These are phyloP conservation scores for Yoshiicerus persimilis DNA, from an alignment of 1,140 invertebrate genomes.

Conservation along the genomic window DNA sequence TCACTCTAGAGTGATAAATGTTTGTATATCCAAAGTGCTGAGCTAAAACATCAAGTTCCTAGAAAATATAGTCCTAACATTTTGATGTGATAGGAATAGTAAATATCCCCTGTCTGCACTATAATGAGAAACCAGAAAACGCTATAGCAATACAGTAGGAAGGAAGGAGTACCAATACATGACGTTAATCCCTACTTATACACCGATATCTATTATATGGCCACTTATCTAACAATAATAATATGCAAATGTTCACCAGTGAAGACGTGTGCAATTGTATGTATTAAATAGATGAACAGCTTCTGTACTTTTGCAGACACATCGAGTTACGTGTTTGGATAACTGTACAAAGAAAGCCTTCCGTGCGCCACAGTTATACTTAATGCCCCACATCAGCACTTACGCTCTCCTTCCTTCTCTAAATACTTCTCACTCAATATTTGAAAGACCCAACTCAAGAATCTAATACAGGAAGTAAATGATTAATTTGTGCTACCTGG, in stretches of 20 bases:
- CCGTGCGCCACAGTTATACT: not conserved
- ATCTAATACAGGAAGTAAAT: not conserved
- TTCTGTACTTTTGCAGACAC: not conserved
- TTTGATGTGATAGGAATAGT: slow-evolving; percentile 31
- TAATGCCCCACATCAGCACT: not conserved
- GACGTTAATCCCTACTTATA: not conserved
- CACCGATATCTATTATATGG: too few relatives aligned
- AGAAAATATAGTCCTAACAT: slow-evolving; percentile 35
- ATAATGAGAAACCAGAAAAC: not conserved
- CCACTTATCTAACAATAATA: not conserved
- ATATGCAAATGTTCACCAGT: not conserved
- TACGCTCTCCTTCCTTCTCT: not conserved
- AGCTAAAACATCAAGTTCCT: slow-evolving; percentile 37
- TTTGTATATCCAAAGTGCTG: slow-evolving; percentile 39
- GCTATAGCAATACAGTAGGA: not conserved
- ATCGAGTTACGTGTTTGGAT: not conserved
- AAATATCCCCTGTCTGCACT: not conserved
- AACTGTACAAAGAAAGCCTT: not conserved
- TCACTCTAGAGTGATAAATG: slow-evolving; percentile 44
- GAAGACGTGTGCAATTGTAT: not conserved
- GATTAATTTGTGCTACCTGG: not conserved
- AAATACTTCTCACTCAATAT: not conserved
- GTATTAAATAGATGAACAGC: not conserved
- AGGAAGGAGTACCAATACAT: not conserved
- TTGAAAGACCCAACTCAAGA: too few relatives aligned